A percentile compares a stretch with the other conserved stretches of the same genome.
Conservation (phyloP, 1,140 invertebrate genomes). For the Leptinotarsa undecemlineata region DNA sequence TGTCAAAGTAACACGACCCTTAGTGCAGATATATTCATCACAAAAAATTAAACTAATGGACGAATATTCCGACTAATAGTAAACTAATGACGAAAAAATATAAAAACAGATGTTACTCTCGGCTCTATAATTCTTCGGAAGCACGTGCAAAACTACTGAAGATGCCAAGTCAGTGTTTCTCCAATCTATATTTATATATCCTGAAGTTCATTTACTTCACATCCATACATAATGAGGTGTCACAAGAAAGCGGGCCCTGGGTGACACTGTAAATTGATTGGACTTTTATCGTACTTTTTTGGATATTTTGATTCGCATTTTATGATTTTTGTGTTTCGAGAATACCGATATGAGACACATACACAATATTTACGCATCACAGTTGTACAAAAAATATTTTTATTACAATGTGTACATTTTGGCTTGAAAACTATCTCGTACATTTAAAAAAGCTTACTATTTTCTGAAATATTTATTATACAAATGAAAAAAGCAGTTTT, state of each 20-base stretch:
- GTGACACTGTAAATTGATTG: not conserved
- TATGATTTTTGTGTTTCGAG: too few species aligned
- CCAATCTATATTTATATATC: not conserved
- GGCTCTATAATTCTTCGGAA: not conserved
- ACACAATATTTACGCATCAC: too few species aligned
- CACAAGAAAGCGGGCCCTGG: not conserved
- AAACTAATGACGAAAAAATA: not conserved
- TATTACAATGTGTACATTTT: too few species aligned
- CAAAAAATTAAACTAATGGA: slow-evolving; percentile 5
- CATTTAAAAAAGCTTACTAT: too few species aligned
- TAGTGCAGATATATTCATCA: too few species aligned
- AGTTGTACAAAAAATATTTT: too few species aligned
- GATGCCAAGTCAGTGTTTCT: not conserved
- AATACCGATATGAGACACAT: too few species aligned
- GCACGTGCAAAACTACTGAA: not conserved
- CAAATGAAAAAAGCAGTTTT: too few species aligned
- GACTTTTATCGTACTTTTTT: not conserved
- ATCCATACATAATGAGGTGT: slow-evolving; percentile 2
- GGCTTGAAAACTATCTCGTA: too few species aligned
- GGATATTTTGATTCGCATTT: not conserved
- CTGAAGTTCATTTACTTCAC: slow-evolving; percentile 5
- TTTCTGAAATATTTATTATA: too few species aligned
- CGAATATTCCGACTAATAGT: not conserved
- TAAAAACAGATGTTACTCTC: not conserved
- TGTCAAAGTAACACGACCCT: too few species aligned